A percentile compares a stretch with the other conserved stretches of the same genome.
These are phyloP conservation scores for Sylvilagus bachmani DNA, from an alignment of 2,113 vertebrate species.

Conservation along the genomic window DNA sequence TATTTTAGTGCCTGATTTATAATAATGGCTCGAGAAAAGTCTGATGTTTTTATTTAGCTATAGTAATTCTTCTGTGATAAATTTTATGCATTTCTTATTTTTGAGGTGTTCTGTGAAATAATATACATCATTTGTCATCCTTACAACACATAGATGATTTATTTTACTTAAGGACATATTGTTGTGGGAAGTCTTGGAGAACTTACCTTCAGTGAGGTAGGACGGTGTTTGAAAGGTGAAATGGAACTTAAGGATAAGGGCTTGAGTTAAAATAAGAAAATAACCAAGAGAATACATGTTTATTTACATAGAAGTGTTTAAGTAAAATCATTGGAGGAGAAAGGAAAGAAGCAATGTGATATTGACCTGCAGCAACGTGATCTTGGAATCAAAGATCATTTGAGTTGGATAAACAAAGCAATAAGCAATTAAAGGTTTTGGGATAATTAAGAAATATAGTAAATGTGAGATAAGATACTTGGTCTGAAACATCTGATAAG, in stretches of 20 bases:
- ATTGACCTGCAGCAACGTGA: not conserved
- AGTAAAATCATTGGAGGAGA: not conserved
- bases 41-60: conserved; percentile 12
- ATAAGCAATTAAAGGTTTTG: conserved; percentile 35
- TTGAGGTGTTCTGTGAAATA: conserved; percentile 32
- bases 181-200: not conserved
- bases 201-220: conserved; percentile 10
- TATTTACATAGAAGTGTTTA: not conserved
- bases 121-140: not conserved
- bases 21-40: conserved; percentile 35
- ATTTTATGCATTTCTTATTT: conserved; percentile 22
- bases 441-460: not conserved
- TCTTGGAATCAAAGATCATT: conserved; percentile 44
- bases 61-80: not conserved
- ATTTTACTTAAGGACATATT: conserved; percentile 26
- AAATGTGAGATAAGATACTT: conserved; percentile 14
- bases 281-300: not conserved
- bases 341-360: not conserved
- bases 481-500: not conserved
- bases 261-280: conserved; percentile 1
- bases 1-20: conserved; percentile 14
- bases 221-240: conserved; percentile 4
- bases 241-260: not conserved
- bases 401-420: conserved; percentile 40
- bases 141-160: not conserved